These are phyloP conservation scores for Sciaenops ocellatus DNA, from an alignment of 2,797 vertebrate genomes.

Conservation along the genomic window DNA sequence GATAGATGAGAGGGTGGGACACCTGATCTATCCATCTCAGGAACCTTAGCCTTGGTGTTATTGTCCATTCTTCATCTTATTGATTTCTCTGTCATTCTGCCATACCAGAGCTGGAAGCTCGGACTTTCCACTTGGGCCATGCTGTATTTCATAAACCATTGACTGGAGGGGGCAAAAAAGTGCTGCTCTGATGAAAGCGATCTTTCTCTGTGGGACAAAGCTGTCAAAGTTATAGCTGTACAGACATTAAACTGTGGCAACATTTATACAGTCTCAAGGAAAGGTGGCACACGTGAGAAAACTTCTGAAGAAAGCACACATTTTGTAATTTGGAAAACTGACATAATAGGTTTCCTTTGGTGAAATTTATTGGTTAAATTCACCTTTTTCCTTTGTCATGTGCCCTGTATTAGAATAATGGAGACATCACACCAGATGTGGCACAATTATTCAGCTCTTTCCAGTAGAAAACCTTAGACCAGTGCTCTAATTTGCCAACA, in stretches of 20 bases:
- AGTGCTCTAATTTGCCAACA: not conserved
- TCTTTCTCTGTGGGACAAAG: slow-evolving; percentile 67
- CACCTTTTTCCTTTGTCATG: not conserved
- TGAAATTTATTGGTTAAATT: not conserved
- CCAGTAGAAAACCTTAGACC: not conserved
- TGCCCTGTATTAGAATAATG: not conserved
- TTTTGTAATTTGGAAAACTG: not conserved
- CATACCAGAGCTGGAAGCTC: slow-evolving; percentile 68
- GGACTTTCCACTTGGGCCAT: slow-evolving; percentile 71
- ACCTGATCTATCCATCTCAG: slow-evolving; percentile 70
- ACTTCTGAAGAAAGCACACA: not conserved
- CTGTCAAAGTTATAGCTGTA: slow-evolving; percentile 63
- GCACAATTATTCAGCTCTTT: slow-evolving; percentile 8
- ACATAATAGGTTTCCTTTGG: not conserved
- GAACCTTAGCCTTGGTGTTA: slow-evolving; percentile 69
- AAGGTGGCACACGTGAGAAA: not conserved
- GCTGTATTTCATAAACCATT: slow-evolving; percentile 77
- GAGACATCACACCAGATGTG: not conserved
- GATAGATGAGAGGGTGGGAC: slow-evolving; percentile 69
- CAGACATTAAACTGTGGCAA: slow-evolving; percentile 38
- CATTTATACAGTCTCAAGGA: slow-evolving; percentile 37
- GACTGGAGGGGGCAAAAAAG: slow-evolving; percentile 62
- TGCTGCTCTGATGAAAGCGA: slow-evolving; percentile 64
- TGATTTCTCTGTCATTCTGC: slow-evolving; percentile 75
- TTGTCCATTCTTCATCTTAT: slow-evolving; percentile 79